These are phyloP conservation scores for Cinara cedri DNA, from an alignment of 2,888 invertebrate genomes.

Conservation along the genomic window DNA sequence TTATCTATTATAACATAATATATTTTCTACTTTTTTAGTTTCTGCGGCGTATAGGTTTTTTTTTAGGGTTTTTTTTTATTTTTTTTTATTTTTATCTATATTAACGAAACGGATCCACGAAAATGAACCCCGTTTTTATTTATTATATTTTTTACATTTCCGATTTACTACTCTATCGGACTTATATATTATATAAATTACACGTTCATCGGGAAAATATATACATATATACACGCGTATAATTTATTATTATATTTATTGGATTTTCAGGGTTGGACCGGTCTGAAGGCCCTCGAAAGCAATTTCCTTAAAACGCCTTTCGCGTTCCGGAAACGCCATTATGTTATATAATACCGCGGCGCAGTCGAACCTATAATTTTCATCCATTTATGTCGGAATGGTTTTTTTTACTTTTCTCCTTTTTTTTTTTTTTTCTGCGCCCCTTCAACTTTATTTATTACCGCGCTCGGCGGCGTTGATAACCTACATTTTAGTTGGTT, in stretches of 20 bases:
- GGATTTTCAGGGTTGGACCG: slow-evolving; percentile 17
- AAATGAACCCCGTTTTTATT: not conserved
- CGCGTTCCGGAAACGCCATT: slow-evolving; percentile 34
- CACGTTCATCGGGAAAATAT: slow-evolving; percentile 5
- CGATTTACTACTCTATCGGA: slow-evolving; percentile 35
- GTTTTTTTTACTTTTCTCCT: slow-evolving; percentile 29
- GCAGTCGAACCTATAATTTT: slow-evolving; percentile 48
- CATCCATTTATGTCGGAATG: slow-evolving; percentile 36
- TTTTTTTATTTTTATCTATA: too few relatives aligned
- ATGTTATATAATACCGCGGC: slow-evolving; percentile 15
- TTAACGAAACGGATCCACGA: slow-evolving; percentile 26
- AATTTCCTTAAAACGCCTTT: slow-evolving; percentile 56
- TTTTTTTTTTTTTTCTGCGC: slow-evolving; percentile 23
- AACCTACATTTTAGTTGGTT: slow-evolving; percentile 45
- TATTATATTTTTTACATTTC: slow-evolving; percentile 29
- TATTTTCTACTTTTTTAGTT: too few relatives aligned
- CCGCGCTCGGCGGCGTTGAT: slow-evolving; percentile 25
- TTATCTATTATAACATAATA: not conserved
- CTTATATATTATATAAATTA: slow-evolving; percentile 1
- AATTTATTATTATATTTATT: not conserved
- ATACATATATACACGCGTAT: not conserved
- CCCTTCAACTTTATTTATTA: slow-evolving; percentile 46
- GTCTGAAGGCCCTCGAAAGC: not conserved
- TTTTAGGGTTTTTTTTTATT: too few relatives aligned
- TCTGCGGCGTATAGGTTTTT: too few relatives aligned